Base-by-base conservation (phyloP, 2,113 vertebrate genomes). In the Crotalus helleri region DNA sequence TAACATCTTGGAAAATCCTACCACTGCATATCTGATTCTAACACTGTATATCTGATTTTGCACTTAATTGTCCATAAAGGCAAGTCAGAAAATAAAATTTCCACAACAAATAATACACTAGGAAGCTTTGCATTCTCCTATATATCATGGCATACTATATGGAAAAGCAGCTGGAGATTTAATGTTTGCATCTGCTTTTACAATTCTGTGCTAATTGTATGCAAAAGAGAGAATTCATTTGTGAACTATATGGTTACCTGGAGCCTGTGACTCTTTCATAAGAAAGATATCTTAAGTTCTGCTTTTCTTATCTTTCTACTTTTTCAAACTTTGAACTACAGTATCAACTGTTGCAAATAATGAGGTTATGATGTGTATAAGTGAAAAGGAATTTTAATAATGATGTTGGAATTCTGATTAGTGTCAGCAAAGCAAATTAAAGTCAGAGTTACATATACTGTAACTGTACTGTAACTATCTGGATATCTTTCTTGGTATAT, bases 1-100 rank as follows among this genome's bases (percentile, higher is more conserved):
- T 90, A 93, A 90, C 88, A 85, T 85, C 51, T 81, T 33, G 92
- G 92, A 93, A 93, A 90, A 90, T 93, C 54, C 54, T 93, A 90
- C 29, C 53, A 92, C 57, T 92, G 64, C 55, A 44, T 81, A 44
- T 81, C 74, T 81, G 74, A 44, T 81, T 81, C 74, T 44, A 58
- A 90, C 69, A 90, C 57, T 92, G 54, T 33, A 33, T 92, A 49
- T 89, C 39, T n/a, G 19, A 26, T 90, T 93, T 85, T 49, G 44
- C 69, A 59, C 44, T 59, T 92, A 89, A 92, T 81, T 58, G 46
- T 93, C 92, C 88, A 90, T 61, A 85, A 90, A 93, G 44, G 8
- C 19, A 90, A 90, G 55, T 59, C 55, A 51, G 88, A 58, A 90
- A 59, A 86, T 85, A 58, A 90, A 59, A 53, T 85, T 85, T 90